Evolutionary conservation across 2,888 invertebrate species (phyloP).

Genomic region (Adelognathus sp.): DNA sequence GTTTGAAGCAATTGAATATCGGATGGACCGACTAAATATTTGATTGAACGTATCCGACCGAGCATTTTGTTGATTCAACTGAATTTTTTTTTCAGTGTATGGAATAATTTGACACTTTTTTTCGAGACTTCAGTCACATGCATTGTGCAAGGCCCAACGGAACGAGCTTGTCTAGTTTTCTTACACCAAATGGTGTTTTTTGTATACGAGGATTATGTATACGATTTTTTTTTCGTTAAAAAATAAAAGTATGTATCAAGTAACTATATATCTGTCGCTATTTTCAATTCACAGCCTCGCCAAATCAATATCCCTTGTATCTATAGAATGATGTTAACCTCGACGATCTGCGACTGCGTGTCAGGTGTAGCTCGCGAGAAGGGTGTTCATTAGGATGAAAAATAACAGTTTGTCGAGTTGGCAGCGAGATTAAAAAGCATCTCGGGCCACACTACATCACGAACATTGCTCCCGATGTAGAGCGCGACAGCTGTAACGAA

Average conservation of each 20-base stretch:
- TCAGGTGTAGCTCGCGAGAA: constrained; percentile 1
- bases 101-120: no score
- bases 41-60: no score
- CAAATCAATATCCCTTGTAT: constrained; percentile 32
- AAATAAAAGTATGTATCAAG: neutral
- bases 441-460: neutral
- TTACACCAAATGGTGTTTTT: no score
- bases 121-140: no score
- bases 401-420: neutral
- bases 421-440: neutral
- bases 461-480: neutral
- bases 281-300: constrained; percentile 22
- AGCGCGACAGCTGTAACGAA: neutral
- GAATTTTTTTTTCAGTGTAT: no score
- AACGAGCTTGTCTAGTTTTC: no score
- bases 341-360: constrained; percentile 43
- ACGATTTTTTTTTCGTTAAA: neutral
- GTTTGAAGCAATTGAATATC: no score
- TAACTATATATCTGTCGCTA: neutral
- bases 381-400: neutral
- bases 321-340: constrained; percentile 41
- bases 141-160: no score
- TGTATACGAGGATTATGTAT: no score
- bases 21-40: no score
- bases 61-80: no score